Evolutionary conservation across 2,888 invertebrate genomes (phyloP).

Genomic region (Cecidostiba fungosa): DNA sequence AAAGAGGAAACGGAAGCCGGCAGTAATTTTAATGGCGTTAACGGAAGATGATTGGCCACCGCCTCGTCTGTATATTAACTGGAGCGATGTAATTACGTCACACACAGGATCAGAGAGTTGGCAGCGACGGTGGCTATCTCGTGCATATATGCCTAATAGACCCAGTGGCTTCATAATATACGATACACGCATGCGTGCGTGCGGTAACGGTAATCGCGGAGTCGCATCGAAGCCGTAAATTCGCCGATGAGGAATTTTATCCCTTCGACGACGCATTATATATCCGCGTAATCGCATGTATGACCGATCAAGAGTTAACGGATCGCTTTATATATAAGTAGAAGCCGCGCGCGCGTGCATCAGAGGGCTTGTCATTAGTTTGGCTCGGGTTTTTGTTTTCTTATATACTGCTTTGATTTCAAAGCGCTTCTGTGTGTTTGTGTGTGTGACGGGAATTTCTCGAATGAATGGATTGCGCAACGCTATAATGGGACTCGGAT

Average conservation of each 20-base stretch:
- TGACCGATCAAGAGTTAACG: conserved; percentile 15
- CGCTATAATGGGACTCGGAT: conserved; percentile 49
- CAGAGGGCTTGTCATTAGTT: conserved; percentile 23
- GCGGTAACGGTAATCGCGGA: conserved; percentile 44
- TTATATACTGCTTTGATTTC: background rate
- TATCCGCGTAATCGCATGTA: conserved; percentile 11
- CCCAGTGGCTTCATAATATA: conserved; percentile 6
- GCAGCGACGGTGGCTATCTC: background rate
- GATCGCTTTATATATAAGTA: conserved; percentile 3
- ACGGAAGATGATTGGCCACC: conserved; percentile 52
- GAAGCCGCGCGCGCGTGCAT: background rate
- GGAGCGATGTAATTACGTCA: conserved; percentile 59
- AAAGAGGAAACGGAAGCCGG: conserved; percentile 57
- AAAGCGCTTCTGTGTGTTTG: background rate
- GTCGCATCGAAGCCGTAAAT: conserved; percentile 48
- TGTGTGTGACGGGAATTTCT: conserved; percentile 11
- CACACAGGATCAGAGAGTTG: conserved; percentile 41
- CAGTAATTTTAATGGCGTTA: conserved; percentile 34
- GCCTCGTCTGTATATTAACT: conserved; percentile 19
- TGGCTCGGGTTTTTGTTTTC: background rate
- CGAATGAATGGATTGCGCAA: conserved; percentile 14
- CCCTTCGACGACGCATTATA: conserved; percentile 25
- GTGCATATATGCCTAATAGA: conserved; percentile 55
- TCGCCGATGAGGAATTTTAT: conserved; percentile 61
- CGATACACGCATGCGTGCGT: background rate